phyloP scores from a whole-genome alignment of 2,888 invertebrate genomes.

The Habrosyne pyritoides region DNA sequence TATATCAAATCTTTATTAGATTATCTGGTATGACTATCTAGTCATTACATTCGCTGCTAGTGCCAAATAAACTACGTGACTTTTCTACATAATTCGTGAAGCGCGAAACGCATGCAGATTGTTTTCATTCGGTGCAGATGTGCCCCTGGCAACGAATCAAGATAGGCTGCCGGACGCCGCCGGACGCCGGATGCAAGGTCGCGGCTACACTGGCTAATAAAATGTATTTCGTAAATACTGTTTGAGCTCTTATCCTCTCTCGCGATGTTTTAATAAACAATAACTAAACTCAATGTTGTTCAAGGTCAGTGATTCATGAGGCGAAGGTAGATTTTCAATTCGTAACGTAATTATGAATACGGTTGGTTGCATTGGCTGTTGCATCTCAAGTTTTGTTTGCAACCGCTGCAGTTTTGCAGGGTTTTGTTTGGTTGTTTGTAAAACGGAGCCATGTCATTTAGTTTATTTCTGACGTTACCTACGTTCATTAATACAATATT shows the following conservation, averaged over 20 bases:
- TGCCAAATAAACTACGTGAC: background rate
- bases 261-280: slow-evolving; percentile 30
- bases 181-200: slow-evolving; percentile 55
- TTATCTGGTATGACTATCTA: too few relatives aligned
- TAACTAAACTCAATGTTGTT: slow-evolving; percentile 21
- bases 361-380: background rate
- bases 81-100: slow-evolving; percentile 10
- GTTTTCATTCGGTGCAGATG: slow-evolving; percentile 29
- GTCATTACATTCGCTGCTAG: too few relatives aligned
- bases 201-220: slow-evolving; percentile 50
- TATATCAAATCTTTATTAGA: too few relatives aligned
- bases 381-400: background rate
- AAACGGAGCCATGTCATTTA: too few relatives aligned
- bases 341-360: background rate
- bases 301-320: slow-evolving; percentile 32
- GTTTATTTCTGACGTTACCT: too few relatives aligned
- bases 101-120: slow-evolving; percentile 12
- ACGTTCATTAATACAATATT: too few relatives aligned
- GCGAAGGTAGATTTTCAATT: background rate
- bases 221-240: slow-evolving; percentile 29
- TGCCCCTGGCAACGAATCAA: slow-evolving; percentile 60
- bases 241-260: slow-evolving; percentile 16
- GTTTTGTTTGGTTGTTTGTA: background rate
- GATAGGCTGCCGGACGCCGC: slow-evolving; percentile 20
- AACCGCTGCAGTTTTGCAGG: background rate